phyloP scores from a whole-genome alignment of 1,140 invertebrate genomes.

The Lutraria rhynchaena region DNA sequence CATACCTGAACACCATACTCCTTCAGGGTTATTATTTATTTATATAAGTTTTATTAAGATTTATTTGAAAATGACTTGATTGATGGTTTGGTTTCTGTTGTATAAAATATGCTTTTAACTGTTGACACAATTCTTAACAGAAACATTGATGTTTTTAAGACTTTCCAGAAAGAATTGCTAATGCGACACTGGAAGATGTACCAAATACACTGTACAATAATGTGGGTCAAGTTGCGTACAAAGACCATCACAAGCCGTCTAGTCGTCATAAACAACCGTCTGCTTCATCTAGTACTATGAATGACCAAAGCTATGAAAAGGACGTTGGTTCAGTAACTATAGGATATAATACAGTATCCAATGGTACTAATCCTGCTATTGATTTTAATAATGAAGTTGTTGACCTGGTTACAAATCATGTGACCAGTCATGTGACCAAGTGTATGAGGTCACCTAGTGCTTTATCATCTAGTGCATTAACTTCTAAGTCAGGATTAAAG shows the following conservation, averaged over 20 bases:
- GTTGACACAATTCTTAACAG: background rate
- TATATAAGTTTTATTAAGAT: too few relatives aligned
- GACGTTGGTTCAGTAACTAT: background rate
- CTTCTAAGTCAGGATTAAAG: background rate
- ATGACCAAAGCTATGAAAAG: background rate
- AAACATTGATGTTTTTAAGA: conserved; percentile 59
- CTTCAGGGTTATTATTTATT: too few relatives aligned
- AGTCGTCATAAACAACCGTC: conserved; percentile 20
- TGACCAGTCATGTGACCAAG: conserved; percentile 1
- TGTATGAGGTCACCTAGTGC: background rate
- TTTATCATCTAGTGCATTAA: background rate
- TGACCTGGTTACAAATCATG: background rate
- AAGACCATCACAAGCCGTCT: conserved; percentile 58
- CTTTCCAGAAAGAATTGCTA: conserved; percentile 66
- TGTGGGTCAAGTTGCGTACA: background rate
- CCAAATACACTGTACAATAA: conserved; percentile 67
- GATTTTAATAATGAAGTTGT: conserved; percentile 3
- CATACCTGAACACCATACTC: too few relatives aligned
- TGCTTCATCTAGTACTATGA: background rate
- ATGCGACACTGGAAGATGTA: conserved; percentile 67
- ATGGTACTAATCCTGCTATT: conserved; percentile 66
- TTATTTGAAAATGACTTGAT: too few relatives aligned
- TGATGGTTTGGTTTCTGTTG: too few relatives aligned
- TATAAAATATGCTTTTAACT: background rate
- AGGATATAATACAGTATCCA: conserved; percentile 66